These are phyloP conservation scores for Danaus melanippus DNA, from an alignment of 1,140 invertebrate genomes.

Conservation along the genomic window DNA sequence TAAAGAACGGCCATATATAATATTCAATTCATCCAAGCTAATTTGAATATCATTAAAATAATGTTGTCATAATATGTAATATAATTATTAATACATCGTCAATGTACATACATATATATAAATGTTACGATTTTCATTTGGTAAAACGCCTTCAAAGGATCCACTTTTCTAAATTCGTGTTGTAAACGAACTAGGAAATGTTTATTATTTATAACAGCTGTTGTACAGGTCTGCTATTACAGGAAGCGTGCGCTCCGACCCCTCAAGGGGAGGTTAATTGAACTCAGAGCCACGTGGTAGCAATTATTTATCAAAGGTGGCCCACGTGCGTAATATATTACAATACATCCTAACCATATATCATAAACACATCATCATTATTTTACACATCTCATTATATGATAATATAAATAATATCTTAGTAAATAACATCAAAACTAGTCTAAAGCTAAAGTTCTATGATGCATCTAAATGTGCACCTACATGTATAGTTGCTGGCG, in stretches of 20 bases:
- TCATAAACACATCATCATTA: too few relatives aligned
- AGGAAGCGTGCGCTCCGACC: slow-evolving; percentile 41
- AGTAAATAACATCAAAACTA: slow-evolving; percentile 2
- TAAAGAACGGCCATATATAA: neutral
- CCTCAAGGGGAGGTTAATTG: slow-evolving; percentile 53
- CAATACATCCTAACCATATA: too few relatives aligned
- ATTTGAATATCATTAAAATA: too few relatives aligned
- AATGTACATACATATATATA: too few relatives aligned
- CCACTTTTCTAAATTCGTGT: too few relatives aligned
- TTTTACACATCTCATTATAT: too few relatives aligned
- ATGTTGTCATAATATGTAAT: too few relatives aligned
- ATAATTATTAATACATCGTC: too few relatives aligned
- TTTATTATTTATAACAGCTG: slow-evolving; percentile 19
- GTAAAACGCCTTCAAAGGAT: too few relatives aligned
- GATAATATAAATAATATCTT: neutral
- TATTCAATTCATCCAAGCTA: too few relatives aligned
- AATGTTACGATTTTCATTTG: too few relatives aligned
- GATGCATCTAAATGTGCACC: slow-evolving; percentile 16
- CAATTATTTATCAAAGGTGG: slow-evolving; percentile 65
- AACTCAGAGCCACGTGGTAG: slow-evolving; percentile 53
- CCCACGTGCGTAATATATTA: slow-evolving; percentile 42
- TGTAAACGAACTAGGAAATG: neutral
- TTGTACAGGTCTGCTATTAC: slow-evolving; percentile 38
- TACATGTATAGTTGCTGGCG: slow-evolving; percentile 31
- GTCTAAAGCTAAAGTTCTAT: slow-evolving; percentile 19